phyloP scores from a whole-genome alignment of 2,113 vertebrate species.

The Numenius arquata region DNA sequence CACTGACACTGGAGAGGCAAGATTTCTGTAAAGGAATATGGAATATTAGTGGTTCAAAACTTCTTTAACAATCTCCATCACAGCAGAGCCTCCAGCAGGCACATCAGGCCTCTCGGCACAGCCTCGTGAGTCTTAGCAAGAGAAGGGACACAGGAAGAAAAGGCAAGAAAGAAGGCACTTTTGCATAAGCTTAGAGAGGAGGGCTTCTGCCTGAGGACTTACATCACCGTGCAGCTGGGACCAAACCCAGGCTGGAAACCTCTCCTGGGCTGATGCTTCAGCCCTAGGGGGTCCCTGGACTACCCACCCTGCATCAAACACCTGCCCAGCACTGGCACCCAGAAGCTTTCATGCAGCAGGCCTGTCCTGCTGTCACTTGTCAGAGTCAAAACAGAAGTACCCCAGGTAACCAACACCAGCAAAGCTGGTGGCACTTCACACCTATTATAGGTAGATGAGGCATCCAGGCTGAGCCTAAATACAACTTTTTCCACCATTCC shows the following conservation, averaged over 20 bases:
- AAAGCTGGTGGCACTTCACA: not conserved
- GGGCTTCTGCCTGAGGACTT: not conserved
- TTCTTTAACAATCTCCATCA: not conserved
- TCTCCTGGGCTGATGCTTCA: not conserved
- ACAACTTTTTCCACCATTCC: not conserved
- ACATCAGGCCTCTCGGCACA: not conserved
- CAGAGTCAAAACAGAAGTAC: not conserved
- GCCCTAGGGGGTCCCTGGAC: not conserved
- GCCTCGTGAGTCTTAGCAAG: not conserved
- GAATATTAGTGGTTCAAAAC: not conserved
- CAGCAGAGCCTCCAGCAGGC: accelerated
- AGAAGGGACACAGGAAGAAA: not conserved
- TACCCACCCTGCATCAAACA: not conserved
- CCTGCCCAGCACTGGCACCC: not conserved
- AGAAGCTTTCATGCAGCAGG: not conserved
- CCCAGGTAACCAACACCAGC: not conserved
- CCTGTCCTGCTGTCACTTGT: not conserved
- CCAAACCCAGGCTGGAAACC: not conserved
- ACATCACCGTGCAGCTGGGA: not conserved
- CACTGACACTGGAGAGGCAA: not conserved
- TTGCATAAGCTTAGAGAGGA: not conserved
- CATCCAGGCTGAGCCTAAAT: not conserved
- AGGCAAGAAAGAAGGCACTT: not conserved
- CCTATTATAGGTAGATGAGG: not conserved
- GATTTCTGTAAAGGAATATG: not conserved